Conservation (phyloP, 2,113 vertebrate genomes). For the Astur gentilis region DNA sequence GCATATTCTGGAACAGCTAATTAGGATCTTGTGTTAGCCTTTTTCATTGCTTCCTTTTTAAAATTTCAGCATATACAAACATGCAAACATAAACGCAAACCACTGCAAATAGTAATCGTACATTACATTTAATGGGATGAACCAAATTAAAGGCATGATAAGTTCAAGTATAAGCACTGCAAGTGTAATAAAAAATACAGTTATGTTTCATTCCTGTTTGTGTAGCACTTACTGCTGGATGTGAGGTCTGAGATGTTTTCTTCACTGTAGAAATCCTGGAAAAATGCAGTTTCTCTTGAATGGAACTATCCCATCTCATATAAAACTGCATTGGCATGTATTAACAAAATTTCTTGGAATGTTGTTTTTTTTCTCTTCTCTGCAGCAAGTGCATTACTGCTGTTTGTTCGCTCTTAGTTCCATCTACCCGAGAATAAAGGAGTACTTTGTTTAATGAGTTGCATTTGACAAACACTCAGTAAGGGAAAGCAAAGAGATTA, state of each 20-base stretch:
- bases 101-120: not conserved
- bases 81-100: not conserved
- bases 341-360: conserved; percentile 31
- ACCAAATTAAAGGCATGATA: not conserved
- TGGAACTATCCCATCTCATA: not conserved
- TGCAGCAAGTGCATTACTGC: conserved; percentile 40
- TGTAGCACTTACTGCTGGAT: conserved; percentile 28
- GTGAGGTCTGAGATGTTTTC: conserved; percentile 16
- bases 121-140: not conserved
- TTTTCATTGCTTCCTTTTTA: not conserved
- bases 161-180: not conserved
- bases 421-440: conserved; percentile 65
- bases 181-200: not conserved
- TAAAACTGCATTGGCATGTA: conserved; percentile 29
- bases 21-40: not conserved
- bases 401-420: conserved; percentile 47
- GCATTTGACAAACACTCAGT: conserved; percentile 39
- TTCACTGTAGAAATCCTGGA: conserved; percentile 7
- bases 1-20: not conserved
- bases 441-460: conserved; percentile 62
- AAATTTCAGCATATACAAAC: not conserved
- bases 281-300: conserved; percentile 23
- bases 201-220: not conserved
- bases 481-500: conserved; percentile 60
- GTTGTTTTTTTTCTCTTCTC: conserved; percentile 32